Base-by-base conservation (phyloP, 2,113 vertebrate species). In the Romanogobio albipinnatus region DNA sequence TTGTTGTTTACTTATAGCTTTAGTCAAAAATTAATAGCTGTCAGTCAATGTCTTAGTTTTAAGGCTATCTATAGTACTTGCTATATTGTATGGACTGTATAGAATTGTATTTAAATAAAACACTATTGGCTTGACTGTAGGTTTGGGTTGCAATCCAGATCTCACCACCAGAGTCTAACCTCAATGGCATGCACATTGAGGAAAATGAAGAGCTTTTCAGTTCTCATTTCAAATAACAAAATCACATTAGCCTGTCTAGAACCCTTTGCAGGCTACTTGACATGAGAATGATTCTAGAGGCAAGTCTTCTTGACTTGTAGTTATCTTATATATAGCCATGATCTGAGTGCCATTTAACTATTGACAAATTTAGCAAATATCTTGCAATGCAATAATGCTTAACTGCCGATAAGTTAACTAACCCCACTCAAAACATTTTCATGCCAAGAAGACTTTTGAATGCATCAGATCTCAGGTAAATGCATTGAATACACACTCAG, bases 401-500 rank as follows among this genome's bases (percentile, higher is more conserved):
- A 58, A 76, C 17, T 39, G 90, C 95, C 91, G 94, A 95, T 94
- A 68, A 85, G 53, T 56, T 83, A 88, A 76, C 29, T 68, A 92
- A 89, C 89, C 90, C 91, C 51, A 82, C 51, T 70, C 79, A 75
- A 81, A 84, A 92, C 97, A 97, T 97, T 97, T 98, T 96, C 97
- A 97, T 98, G 98, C 97, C 97, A 98, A 97, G 97, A 95, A 94
- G 94, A 94, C 95, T 88, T 90, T 93, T 93, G 94, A 87, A 94
- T 93, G 95, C 94, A 96, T 94, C 89, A 96, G 92, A 95, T 96
- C 97, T 98, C 95, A 95, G 95, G 95, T 96, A 94, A 98, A 97
- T 96, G 96, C 95, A 87, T 94, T 93, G 93, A 98, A 99, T 99
- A 99, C 98, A 99, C 98, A 99, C 98, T 99, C 98, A 94, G 98